Evolutionary conservation across 2,888 invertebrate species (phyloP), one percentile per base, ranked within the genome.

Genomic region (Smittia sp.): DNA sequence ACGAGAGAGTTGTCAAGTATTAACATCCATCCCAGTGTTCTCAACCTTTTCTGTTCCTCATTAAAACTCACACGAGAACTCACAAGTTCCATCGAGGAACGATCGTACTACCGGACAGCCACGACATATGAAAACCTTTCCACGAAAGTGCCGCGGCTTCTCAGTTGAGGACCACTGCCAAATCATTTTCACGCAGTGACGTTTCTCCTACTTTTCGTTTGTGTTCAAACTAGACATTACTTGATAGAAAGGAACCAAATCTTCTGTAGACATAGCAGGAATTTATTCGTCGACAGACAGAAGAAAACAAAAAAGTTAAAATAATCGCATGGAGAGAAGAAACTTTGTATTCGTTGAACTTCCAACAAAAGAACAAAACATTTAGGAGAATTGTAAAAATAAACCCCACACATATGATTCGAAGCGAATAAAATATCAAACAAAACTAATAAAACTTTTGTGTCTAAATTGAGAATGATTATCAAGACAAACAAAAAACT

Each of bases 191-290:
- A 46, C 46, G 6, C 13, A 9, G 13, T 46, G 9, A 46, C 46
- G 6, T 15, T 46, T 46, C 46, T 39, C 46, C 15, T n/a, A 3
- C 6, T 13, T 46, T 46, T 46, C n/a, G 4, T 46, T 46, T 46
- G 46, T 46, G 15, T 46, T 46, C 46, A n/a, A 11, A 6, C n/a
- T 11, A 46, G 4, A n/a, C n/a, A 46, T 13, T 9, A 46, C 15
- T 39, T 9, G 39, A n/a, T n/a, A n/a, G 46, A 46, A 58, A 58
- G 11, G 58, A 58, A 58, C 58, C 58, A 58, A 58, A 46, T 22
- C n/a, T 58, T 58, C 58, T 58, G 13, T 58, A 58, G 13, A 13
- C 58, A 58, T 22, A 58, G 3, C 58, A 58, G 52, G 52, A 58
- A 58, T 20, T 58, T 58, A 20, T 20, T 52, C 15, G 7, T n/a